Evolutionary conservation across 2,797 vertebrate species (phyloP), one percentile per base, ranked within the genome.

Genomic region (Poecilia wingei): DNA sequence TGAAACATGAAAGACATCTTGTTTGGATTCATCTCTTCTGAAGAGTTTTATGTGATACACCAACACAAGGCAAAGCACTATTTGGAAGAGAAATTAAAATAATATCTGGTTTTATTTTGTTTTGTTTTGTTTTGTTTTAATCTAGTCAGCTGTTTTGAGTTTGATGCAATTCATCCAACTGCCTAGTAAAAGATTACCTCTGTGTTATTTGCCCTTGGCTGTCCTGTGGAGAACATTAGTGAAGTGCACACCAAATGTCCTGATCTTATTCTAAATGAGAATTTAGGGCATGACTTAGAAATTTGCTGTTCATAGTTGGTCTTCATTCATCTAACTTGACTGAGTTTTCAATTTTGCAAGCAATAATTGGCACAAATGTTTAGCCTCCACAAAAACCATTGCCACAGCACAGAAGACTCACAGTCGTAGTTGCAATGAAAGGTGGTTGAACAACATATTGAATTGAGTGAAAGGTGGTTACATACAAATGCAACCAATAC

Each of bases 1-100:
- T 1, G 33, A 82, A 74, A 83, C 70, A 79, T 22, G 4, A 13
- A 75, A 7, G 28, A n/a, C 43, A 72, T 74, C 33, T 28, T n/a
- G 16, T 20, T 28, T 25, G 33, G 33, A 73, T 53, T 51, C 4
- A 36, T 33, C 46, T 33, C 71, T 47, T 49, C 46, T 2, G 12
- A 7, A 4, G 28, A n/a, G 39, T 69, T 69, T 25, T 43, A 69
- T 43, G 66, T 43, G 61, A 61, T 33, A 61, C 0, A 1, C 31
- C 59, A 61, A 39, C 16, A 66, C 33, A 39, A 66, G 61, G 33
- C 61, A 25, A 22, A 68, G 36, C 36, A 39, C 36, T 64, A 8
- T 36, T 33, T 64, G 36, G 31, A 64, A 3, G 59, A 64, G 2
- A 3, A 66, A 39, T 22, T 66, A 9, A 66, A 66, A 66, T 6